phyloP scores from a whole-genome alignment of 2,888 invertebrate species.

The Polia nebulosa region DNA sequence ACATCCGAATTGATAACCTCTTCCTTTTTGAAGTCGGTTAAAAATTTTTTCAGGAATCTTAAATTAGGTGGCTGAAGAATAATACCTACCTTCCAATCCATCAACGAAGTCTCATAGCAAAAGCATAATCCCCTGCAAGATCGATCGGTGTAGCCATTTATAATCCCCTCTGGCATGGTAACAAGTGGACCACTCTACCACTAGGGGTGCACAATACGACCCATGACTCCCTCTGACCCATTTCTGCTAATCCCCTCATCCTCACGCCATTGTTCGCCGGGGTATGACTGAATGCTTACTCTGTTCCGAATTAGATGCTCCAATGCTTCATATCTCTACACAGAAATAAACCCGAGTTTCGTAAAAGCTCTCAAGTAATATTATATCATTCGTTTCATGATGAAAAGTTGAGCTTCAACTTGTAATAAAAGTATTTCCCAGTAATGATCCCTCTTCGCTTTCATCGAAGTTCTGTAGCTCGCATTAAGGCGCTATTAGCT shows the following conservation, averaged over 20 bases:
- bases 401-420: constrained; percentile 10
- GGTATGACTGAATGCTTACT: constrained; percentile 46
- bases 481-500: too few species aligned
- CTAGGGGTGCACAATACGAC: constrained; percentile 32
- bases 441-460: constrained; percentile 15
- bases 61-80: neutral
- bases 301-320: constrained; percentile 44
- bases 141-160: constrained; percentile 23
- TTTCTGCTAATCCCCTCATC: constrained; percentile 54
- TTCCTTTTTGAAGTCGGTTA: too few species aligned
- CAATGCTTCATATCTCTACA: constrained; percentile 35
- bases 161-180: constrained; percentile 5
- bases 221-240: constrained; percentile 47
- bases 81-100: neutral
- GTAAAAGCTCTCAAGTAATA: constrained; percentile 5
- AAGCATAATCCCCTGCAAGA: constrained; percentile 20
- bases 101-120: constrained; percentile 5
- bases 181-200: constrained; percentile 16
- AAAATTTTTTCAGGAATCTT: neutral
- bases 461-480: constrained; percentile 26
- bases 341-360: constrained; percentile 44
- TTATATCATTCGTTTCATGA: constrained; percentile 14
- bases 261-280: constrained; percentile 47
- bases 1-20: too few species aligned
- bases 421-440: constrained; percentile 33